Conservation (phyloP, 2,888 invertebrate genomes). For the Theretra japonica region DNA sequence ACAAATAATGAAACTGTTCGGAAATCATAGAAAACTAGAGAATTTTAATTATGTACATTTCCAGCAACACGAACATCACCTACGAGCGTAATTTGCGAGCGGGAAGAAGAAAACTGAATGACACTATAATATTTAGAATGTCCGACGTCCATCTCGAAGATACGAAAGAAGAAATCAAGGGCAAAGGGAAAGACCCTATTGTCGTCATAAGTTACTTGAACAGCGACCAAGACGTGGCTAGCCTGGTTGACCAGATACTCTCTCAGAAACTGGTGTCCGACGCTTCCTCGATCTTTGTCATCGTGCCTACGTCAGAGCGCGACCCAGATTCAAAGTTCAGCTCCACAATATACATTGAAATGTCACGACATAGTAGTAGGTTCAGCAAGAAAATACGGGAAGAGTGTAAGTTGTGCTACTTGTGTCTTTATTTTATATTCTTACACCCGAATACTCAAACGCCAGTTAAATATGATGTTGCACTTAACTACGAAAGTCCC, state of each 20-base stretch:
- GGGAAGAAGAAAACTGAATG: constrained; percentile 6
- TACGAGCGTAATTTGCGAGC: neutral
- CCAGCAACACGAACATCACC: neutral
- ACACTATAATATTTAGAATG: constrained; percentile 41
- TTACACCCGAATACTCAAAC: too few relatives aligned
- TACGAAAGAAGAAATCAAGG: constrained; percentile 1
- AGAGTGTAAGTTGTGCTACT: constrained; percentile 40
- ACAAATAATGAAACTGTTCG: neutral
- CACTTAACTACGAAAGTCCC: too few relatives aligned
- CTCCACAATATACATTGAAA: constrained; percentile 52
- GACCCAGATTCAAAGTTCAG: constrained; percentile 38
- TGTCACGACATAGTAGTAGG: constrained; percentile 45
- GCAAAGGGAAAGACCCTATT: constrained; percentile 35
- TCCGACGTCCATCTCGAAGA: constrained; percentile 34
- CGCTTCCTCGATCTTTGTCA: constrained; percentile 55
- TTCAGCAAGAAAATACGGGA: constrained; percentile 36
- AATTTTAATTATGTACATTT: neutral
- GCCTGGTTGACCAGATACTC: constrained; percentile 49
- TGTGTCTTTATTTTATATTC: neutral
- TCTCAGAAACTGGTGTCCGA: constrained; percentile 41
- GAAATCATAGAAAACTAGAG: neutral
- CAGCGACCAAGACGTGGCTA: constrained; percentile 43
- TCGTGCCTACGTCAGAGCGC: constrained; percentile 45
- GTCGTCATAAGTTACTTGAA: constrained; percentile 47
- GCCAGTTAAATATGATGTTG: too few relatives aligned